phyloP scores from a whole-genome alignment of 92 coral and sea anemone genomes.

The Heteractis magnifica region DNA sequence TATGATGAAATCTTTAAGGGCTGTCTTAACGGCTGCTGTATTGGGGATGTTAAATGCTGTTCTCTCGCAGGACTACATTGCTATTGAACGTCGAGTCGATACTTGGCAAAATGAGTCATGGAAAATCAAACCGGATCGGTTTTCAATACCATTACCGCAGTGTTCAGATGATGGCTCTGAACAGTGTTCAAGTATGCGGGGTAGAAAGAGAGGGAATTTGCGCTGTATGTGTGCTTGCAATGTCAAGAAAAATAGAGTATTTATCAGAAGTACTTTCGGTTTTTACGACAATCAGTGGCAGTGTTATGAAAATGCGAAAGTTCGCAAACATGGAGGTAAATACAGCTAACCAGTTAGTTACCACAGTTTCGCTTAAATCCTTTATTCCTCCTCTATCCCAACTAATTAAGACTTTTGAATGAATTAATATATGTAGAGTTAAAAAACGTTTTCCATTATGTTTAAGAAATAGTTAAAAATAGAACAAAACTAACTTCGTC shows the following conservation, averaged over 20 bases:
- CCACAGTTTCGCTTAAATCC: no score
- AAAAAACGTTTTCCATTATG: no score
- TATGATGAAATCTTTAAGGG: no score
- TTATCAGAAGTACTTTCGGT: slow-evolving; percentile 14
- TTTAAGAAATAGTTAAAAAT: no score
- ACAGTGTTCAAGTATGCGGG: background rate
- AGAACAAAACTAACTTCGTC: no score
- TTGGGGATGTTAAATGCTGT: no score
- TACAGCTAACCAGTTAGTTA: background rate
- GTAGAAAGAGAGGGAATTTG: background rate
- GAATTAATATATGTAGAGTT: no score
- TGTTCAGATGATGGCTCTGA: background rate
- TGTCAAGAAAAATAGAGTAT: background rate
- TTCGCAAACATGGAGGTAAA: slow-evolving; percentile 20
- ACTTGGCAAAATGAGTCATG: no score
- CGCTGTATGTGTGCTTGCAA: background rate
- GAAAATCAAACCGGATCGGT: background rate
- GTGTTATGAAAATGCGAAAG: slow-evolving; percentile 14
- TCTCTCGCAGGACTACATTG: no score
- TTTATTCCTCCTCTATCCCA: no score
- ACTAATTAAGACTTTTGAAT: no score
- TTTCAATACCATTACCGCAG: background rate
- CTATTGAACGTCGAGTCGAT: background rate
- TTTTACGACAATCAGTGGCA: slow-evolving; percentile 13
- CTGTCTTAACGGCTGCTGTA: no score